A percentile compares a stretch with the other conserved stretches of the same genome.
phyloP scores from a whole-genome alignment of 37 sponge, comb jelly and placozoan genomes.

The Ephydatia muelleri region DNA sequence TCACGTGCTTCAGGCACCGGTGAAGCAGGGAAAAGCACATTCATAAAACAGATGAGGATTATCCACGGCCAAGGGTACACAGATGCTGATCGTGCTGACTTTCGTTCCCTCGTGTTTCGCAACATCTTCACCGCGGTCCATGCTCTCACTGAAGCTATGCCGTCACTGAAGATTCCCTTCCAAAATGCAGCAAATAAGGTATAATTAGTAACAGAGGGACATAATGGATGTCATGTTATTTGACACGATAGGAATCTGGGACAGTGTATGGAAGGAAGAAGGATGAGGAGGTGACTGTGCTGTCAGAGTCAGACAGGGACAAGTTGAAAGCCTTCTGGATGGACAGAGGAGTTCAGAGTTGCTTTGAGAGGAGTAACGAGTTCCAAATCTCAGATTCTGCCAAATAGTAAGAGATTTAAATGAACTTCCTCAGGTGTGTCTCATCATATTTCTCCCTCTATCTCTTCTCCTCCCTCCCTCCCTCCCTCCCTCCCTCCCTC shows the following conservation, averaged over 20 bases:
- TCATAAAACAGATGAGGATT: slow-evolving; percentile 99
- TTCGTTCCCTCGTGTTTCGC: slow-evolving; percentile 61
- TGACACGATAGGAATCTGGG: too few relatives aligned
- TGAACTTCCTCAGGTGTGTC: too few relatives aligned
- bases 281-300: slow-evolving; percentile 20
- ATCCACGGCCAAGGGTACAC: slow-evolving; percentile 96
- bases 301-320: slow-evolving; percentile 14
- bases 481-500: slow-evolving; percentile 27
- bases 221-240: too few relatives aligned
- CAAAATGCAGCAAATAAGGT: slow-evolving; percentile 19
- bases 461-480: slow-evolving; percentile 9
- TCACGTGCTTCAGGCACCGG: slow-evolving; percentile 83
- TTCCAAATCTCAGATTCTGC: slow-evolving; percentile 96
- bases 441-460: neutral
- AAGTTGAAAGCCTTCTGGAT: slow-evolving; percentile 55
- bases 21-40: slow-evolving; percentile 97
- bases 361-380: slow-evolving; percentile 89
- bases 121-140: slow-evolving; percentile 86
- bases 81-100: slow-evolving; percentile 71
- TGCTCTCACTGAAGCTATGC: slow-evolving; percentile 68
- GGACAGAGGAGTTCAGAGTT: slow-evolving; percentile 62
- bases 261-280: too few relatives aligned
- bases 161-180: slow-evolving; percentile 45
- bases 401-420: slow-evolving; percentile 80
- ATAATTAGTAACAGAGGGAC: too few relatives aligned